Evolutionary conservation across 92 coral and sea anemone genomes (phyloP).

Genomic region (Plumapathes pennacea): DNA sequence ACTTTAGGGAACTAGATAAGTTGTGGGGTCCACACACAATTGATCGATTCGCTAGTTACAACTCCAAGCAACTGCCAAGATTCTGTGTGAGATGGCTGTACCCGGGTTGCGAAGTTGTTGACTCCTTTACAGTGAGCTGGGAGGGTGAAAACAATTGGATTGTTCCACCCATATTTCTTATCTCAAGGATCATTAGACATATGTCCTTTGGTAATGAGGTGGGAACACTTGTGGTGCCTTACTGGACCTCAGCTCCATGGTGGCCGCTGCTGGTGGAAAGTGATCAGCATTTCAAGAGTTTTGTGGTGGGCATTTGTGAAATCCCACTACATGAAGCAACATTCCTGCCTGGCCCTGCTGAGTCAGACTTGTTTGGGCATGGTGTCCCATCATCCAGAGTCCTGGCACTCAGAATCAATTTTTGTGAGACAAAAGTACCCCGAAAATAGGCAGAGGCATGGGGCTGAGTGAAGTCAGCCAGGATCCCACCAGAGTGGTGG

Average conservation of each 20-base stretch:
- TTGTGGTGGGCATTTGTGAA: constrained; percentile 24
- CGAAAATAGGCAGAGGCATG: no score
- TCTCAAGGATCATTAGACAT: constrained; percentile 55
- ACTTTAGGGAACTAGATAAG: constrained; percentile 39
- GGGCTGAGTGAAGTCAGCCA: no score
- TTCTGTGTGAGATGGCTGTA: constrained; percentile 47
- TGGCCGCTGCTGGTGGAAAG: constrained; percentile 53
- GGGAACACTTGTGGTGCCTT: constrained; percentile 62
- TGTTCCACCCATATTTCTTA: constrained; percentile 51
- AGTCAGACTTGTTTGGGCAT: constrained; percentile 37
- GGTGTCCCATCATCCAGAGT: constrained; percentile 42
- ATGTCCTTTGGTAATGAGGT: constrained; percentile 51
- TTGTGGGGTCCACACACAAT: constrained; percentile 62
- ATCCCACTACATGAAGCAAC: constrained; percentile 32
- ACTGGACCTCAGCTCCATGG: constrained; percentile 71
- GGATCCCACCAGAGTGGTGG: neutral
- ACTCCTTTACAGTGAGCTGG: constrained; percentile 64
- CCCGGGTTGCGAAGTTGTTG: constrained; percentile 52
- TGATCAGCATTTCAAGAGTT: constrained; percentile 37
- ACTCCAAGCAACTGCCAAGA: constrained; percentile 43
- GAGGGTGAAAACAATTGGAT: constrained; percentile 56
- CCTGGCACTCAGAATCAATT: constrained; percentile 44
- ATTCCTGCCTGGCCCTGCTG: constrained; percentile 52
- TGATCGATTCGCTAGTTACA: constrained; percentile 59
- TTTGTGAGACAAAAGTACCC: constrained; percentile 2